Base-by-base conservation (phyloP, 2,888 invertebrate species). In the Monopis laevigella region DNA sequence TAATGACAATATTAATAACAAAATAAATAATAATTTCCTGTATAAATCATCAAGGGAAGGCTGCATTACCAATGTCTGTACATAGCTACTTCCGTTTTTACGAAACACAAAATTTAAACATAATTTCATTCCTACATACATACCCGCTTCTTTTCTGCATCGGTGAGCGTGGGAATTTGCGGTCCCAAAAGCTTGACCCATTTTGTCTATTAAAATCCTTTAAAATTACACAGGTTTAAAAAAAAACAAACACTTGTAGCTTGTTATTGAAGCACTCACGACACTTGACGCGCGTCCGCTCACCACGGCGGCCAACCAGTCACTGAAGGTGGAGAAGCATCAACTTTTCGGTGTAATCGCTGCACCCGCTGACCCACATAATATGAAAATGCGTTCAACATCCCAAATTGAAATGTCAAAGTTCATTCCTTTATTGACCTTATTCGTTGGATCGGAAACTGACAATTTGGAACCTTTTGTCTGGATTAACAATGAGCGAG, bases 131-230 rank as follows among this genome's bases (percentile, higher is more conserved):
- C n/a, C n/a, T n/a, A n/a, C n/a, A n/a, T n/a, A n/a, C n/a, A 8
- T 58, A 81, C 82, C 81, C 51, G 70, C 71, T 54, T 80, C 78
- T 59, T 82, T 82, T 52, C 77, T 75, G 48, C 63, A 73, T 50
- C 81, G 59, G 41, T 59, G 55, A 30, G 71, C 66, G 56, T 81
- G 77, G 24, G 80, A 75, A 47, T 68, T 73, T 43, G 75, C 68
- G 17, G 74, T 80, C 42, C 82, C 82, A 51, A 82, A 82, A 30
- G 77, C 65, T 51, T 82, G 82, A 46, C 82, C 82, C 82, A 82
- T 82, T 50, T 56, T 63, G 56, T 5, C n/a, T 8, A 5, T 29
- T 6, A 6, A n/a, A n/a, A n/a, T n/a, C n/a, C n/a, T 2, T 27
- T 7, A 30, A 21, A 26, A 30, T 13, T 29, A 28, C 30, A 38